Base-by-base conservation (phyloP, 2,113 vertebrate species). In the Coregonus clupeaformis region DNA sequence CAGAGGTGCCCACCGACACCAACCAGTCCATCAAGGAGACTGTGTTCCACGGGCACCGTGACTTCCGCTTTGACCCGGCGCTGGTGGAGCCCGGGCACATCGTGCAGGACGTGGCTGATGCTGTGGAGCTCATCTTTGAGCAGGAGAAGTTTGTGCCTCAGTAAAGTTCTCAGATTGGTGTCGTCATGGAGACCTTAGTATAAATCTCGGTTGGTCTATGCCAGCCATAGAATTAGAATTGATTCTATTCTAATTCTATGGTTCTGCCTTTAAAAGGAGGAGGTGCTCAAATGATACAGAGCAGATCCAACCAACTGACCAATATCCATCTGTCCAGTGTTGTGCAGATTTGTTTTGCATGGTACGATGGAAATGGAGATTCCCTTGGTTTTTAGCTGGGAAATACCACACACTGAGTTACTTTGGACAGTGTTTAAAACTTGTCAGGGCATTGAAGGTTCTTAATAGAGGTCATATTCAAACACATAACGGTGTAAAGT, bases 1-100 rank as follows among this genome's bases (percentile, higher is more conserved):
- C 70, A 0, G 83, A 91, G 86, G 79, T 89, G 22, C 90, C 93
- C 12, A 69, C 69, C 2, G 89, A 92, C 0, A 22, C 89, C 0
- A 70, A 74, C 24, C 89, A 87, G 67, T 88, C 87, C 79, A 36
- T 91, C 24, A 84, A 92, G 7, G 89, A 93, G 83, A 86, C 81
- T 0, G 96, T 92, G 52, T 97, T 97, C 84, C 96, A 97, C 0
- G 96, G 96, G 0, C 96, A 97, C 89, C 87, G 96, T 25, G 96
- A 97, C 86, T 97, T 97, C 80, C 77, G 85, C 1, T 95, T 96
- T 1, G 96, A 97, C 57, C 95, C 95, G 0, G 92, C 67, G 0
- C 86, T 97, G 32, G 91, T 97, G 66, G 92, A 96, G 60, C 95
- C 96, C 0, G 88, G 88, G 20, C 90, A 94, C 57, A 83, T 96